phyloP scores from a whole-genome alignment of 1,140 invertebrate species.

The Bombus confusus region DNA sequence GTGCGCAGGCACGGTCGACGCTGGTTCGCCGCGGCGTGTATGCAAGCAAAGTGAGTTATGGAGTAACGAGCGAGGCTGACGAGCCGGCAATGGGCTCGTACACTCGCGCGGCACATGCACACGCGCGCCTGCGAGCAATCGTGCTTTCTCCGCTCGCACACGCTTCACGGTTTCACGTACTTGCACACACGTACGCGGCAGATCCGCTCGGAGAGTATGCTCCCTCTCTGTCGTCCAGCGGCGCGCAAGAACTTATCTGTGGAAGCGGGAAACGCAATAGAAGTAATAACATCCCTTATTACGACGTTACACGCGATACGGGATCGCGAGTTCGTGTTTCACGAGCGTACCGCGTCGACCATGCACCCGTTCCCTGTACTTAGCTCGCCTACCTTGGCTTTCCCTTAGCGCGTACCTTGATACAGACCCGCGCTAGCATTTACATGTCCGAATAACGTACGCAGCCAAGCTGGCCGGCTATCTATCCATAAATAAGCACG shows the following conservation, averaged over 20 bases:
- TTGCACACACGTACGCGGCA: neutral
- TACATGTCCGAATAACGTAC: conserved; percentile 44
- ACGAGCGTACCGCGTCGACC: conserved; percentile 52
- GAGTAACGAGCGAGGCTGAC: conserved; percentile 52
- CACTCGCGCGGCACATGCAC: conserved; percentile 4
- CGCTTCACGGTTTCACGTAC: neutral
- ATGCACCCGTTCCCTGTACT: conserved; percentile 59
- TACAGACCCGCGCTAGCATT: neutral
- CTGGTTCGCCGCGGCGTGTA: conserved; percentile 18
- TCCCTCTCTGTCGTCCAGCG: conserved; percentile 7
- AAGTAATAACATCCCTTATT: conserved; percentile 72
- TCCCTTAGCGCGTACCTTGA: neutral
- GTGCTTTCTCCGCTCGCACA: conserved; percentile 34
- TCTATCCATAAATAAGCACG: conserved; percentile 44
- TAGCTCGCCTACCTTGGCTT: conserved; percentile 38
- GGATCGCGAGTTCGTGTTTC: conserved; percentile 68
- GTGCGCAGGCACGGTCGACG: neutral
- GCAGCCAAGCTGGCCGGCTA: conserved; percentile 10
- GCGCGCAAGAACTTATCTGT: conserved; percentile 62
- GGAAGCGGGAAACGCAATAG: conserved; percentile 66
- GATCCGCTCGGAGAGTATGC: conserved; percentile 14
- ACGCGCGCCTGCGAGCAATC: conserved; percentile 10
- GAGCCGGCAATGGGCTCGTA: conserved; percentile 21
- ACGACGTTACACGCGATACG: conserved; percentile 69
- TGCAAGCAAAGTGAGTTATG: conserved; percentile 52